Evolutionary conservation across 2,888 invertebrate species (phyloP), one percentile per base, ranked within the genome.

Genomic region (Sminthurinus aureus): DNA sequence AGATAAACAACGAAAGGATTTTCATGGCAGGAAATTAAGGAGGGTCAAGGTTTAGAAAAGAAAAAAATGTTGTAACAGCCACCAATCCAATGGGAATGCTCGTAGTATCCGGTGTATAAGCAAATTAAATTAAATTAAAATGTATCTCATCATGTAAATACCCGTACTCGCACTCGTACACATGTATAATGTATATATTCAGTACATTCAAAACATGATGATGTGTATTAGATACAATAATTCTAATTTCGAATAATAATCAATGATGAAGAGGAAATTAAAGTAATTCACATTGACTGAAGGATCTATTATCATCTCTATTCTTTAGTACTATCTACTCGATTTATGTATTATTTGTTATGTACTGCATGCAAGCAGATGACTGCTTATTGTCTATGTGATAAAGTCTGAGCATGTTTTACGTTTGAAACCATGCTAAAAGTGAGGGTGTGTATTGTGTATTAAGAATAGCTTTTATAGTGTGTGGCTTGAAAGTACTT

Each of bases 31-130:
- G 71, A 71, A 71, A 71, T 71, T 71, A 24, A 71, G 71, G 71
- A 71, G 71, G 71, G 71, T 71, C 71, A 71, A 71, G 71, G 71
- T 71, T 71, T 22, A 26, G 4, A 71, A 71, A 71, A 71, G 24
- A 4, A 69, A 13, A 26, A 26, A 12, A 71, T 20, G n/a, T 67
- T 67, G 71, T 71, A 71, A 24, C 71, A 22, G 71, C 24, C 38
- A 38, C 38, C 38, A 38, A 6, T 24, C 26, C 26, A 24, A n/a
- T 18, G 64, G n/a, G n/a, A 71, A 26, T 71, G 11, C 13, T 22
- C 3, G 24, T 24, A 22, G 71, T 71, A 71, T 71, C 71, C 71
- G 71, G 71, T 58, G 66, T 8, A 58, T 58, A 69, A 1, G 4
- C 69, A 69, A 13, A 15, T 58, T 13, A 58, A 18, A 38, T 38